These are phyloP conservation scores for Opisthocomus hoazin DNA, from an alignment of 2,113 vertebrate genomes.

Conservation along the genomic window DNA sequence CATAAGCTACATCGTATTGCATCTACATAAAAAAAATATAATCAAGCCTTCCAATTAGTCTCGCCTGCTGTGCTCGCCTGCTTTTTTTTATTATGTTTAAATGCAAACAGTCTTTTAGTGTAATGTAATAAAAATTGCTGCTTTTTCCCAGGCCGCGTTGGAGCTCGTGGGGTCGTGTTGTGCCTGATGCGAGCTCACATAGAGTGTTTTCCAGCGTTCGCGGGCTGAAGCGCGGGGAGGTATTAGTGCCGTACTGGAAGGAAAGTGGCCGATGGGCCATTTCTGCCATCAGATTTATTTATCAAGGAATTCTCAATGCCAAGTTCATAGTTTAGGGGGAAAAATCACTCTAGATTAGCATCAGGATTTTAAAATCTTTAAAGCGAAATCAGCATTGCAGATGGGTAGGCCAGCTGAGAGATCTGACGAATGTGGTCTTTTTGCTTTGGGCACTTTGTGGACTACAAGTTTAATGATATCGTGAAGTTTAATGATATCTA, in stretches of 20 bases:
- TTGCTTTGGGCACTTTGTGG: not conserved
- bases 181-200: not conserved
- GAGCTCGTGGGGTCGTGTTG: not conserved
- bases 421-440: not conserved
- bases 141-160: not conserved
- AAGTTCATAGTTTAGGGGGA: not conserved
- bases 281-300: not conserved
- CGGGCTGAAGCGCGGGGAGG: not conserved
- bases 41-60: not conserved
- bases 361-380: slow-evolving; percentile 1
- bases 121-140: not conserved
- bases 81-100: not conserved
- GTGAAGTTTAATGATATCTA: not conserved
- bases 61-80: not conserved
- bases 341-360: not conserved
- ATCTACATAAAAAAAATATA: not conserved
- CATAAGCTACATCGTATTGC: not conserved
- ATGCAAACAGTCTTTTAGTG: not conserved
- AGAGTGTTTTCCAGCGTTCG: not conserved
- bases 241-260: not conserved
- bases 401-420: not conserved
- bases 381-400: not conserved
- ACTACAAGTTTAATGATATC: not conserved
- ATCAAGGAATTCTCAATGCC: not conserved
- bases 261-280: not conserved